Conservation (phyloP, 2,888 invertebrate genomes). For the Cheilosia soror region DNA sequence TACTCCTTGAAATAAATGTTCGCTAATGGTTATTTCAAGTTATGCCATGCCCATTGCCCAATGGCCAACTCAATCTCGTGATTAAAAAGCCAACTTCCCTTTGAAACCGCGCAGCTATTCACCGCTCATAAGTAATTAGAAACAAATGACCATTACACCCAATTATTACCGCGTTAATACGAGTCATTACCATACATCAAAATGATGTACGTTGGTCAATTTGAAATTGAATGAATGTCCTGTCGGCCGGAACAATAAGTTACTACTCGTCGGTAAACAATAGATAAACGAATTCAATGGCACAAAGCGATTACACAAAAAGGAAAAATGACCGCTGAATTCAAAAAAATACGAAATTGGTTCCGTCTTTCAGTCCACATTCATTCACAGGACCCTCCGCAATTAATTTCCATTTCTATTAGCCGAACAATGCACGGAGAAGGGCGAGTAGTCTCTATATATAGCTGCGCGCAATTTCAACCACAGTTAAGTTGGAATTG, state of each 20-base stretch:
- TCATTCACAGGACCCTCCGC: conserved; percentile 35
- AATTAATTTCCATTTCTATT: conserved; percentile 53
- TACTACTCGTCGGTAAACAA: conserved; percentile 18
- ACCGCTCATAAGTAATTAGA: conserved; percentile 46
- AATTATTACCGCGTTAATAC: conserved; percentile 69
- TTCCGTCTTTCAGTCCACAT: conserved; percentile 8
- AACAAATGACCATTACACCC: conserved; percentile 62
- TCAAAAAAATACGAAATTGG: conserved; percentile 16
- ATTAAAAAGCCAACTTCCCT: background rate
- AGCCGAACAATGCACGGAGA: conserved; percentile 4
- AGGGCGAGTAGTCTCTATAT: background rate
- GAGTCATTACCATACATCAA: conserved; percentile 51
- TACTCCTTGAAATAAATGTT: conserved; percentile 30
- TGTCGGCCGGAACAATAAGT: background rate
- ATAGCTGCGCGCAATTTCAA: conserved; percentile 34
- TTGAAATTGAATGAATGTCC: conserved; percentile 12
- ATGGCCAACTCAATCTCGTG: background rate
- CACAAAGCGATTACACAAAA: conserved; percentile 35
- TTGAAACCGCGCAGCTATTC: background rate
- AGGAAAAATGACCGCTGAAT: conserved; percentile 8
- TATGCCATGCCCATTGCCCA: conserved; percentile 18
- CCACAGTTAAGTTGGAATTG: conserved; percentile 61
- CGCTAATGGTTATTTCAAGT: conserved; percentile 40
- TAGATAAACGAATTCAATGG: conserved; percentile 44
- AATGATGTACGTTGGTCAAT: conserved; percentile 37